Evolutionary conservation across 1,140 invertebrate genomes (phyloP), one percentile per base, ranked within the genome.

Genomic region (Protaetia brevitarsis): DNA sequence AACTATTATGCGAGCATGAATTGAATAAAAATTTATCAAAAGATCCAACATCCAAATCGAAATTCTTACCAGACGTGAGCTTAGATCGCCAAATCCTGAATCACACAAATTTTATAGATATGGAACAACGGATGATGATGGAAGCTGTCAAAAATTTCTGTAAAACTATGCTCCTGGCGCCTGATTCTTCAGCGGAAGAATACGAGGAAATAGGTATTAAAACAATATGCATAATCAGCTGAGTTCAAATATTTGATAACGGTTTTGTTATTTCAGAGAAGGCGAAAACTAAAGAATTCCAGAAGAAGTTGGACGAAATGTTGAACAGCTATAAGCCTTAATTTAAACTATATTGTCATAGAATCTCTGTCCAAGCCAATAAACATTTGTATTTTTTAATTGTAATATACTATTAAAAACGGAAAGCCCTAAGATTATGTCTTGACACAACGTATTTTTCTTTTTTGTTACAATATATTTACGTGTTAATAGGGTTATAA

Each of bases 201-300:
- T 62, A 62, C 31, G 60, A 62, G 19, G 60, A 62, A 21, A 34
- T 31, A 62, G 60, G 60, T 62, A 62, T n/a, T n/a, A n/a, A n/a
- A 4, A 21, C 29, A 0, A 13, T 36, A 30, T 51, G n/a, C n/a
- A n/a, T n/a, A 29, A 31, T 28, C 11, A 21, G 16, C 2, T 10
- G 23, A 2, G 10, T 28, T 16, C 16, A 23, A 62, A 23, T 23
- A 6, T 36, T 36, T 7, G 34, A 1, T n/a, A 1, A 62, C 13
- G 19, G 0, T 62, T 1, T 8, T 36, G 34, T 62, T 28, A 11
- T 59, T 59, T 6, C 16, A 62, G 60, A 62, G 23, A 31, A 36
- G 27, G 13, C 11, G 21, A 62, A 62, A 62, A 62, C 60, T 11
- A 19, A 62, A 36, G 21, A 21, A 19, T 21, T 62, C 3, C 60